A percentile compares a stretch with the other conserved stretches of the same genome.
Conservation (phyloP, 2,888 invertebrate genomes). For the Biston stratarius region DNA sequence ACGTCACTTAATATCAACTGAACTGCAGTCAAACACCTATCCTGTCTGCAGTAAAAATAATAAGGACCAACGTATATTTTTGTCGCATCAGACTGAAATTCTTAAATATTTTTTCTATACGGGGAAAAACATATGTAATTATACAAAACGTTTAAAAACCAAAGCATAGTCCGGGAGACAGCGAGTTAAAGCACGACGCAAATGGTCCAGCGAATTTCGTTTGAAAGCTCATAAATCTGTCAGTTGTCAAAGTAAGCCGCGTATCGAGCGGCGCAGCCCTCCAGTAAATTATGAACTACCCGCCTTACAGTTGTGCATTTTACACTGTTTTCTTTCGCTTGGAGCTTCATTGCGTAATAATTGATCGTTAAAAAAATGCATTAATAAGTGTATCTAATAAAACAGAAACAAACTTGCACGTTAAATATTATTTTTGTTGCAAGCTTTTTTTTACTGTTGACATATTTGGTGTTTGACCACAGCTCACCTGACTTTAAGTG, state of each 20-base stretch:
- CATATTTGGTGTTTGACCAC: too few relatives aligned
- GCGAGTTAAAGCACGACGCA: conserved; percentile 52
- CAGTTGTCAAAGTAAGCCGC: conserved; percentile 83
- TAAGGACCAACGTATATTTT: too few relatives aligned
- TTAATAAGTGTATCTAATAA: background rate
- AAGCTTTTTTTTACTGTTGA: too few relatives aligned
- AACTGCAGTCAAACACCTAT: too few relatives aligned
- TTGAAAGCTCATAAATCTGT: conserved; percentile 83
- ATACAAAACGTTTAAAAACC: conserved; percentile 6
- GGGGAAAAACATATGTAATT: too few relatives aligned
- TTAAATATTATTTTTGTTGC: too few relatives aligned
- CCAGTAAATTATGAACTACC: conserved; percentile 79
- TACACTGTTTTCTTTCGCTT: conserved; percentile 41
- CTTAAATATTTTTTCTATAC: too few relatives aligned
- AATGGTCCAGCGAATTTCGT: conserved; percentile 70
- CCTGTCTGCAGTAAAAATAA: too few relatives aligned
- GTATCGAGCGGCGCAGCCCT: conserved; percentile 80
- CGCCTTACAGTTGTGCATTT: conserved; percentile 49
- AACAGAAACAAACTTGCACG: background rate
- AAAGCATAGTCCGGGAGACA: conserved; percentile 39
- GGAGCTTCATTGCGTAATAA: conserved; percentile 41
- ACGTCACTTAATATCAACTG: too few relatives aligned
- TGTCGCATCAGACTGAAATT: too few relatives aligned
- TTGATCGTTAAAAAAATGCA: conserved; percentile 29
- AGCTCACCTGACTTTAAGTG: too few relatives aligned